Evolutionary conservation across 1,140 invertebrate genomes (phyloP).

Genomic region (Drosophila sproati): DNA sequence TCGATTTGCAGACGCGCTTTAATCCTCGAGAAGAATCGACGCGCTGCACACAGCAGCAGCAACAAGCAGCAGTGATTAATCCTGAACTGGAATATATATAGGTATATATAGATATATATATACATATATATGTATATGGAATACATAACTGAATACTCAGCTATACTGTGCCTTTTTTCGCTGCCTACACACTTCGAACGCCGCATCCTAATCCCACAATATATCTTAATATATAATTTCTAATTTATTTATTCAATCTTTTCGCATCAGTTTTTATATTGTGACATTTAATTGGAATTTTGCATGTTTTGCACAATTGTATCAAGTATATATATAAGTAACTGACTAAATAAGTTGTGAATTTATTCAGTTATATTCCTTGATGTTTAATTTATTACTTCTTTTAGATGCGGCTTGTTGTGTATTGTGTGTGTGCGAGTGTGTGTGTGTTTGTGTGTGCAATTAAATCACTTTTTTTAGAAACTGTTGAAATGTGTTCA

Average conservation of each 20-base stretch:
- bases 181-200: not conserved
- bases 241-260: constrained; percentile 17
- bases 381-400: constrained; percentile 15
- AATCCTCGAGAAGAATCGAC: constrained; percentile 81
- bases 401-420: not conserved
- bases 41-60: constrained; percentile 68
- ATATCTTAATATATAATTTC: constrained; percentile 4
- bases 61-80: constrained; percentile 30
- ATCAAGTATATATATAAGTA: constrained; percentile 17
- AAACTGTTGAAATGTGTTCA: not conserved
- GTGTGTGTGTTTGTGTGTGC: constrained; percentile 4
- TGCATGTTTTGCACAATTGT: constrained; percentile 13
- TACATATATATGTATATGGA: not conserved
- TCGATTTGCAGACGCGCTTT: constrained; percentile 71
- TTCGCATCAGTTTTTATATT: constrained; percentile 40
- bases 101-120: not conserved
- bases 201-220: not conserved
- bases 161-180: not conserved
- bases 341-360: constrained; percentile 2
- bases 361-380: constrained; percentile 11
- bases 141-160: not conserved
- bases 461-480: constrained; percentile 26
- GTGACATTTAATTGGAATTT: constrained; percentile 39
- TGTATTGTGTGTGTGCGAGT: no score
- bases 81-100: constrained; percentile 8